Evolutionary conservation across 2,113 vertebrate species (phyloP), one percentile per base, ranked within the genome.

Genomic region (Rhinolophus ferrumequinum): DNA sequence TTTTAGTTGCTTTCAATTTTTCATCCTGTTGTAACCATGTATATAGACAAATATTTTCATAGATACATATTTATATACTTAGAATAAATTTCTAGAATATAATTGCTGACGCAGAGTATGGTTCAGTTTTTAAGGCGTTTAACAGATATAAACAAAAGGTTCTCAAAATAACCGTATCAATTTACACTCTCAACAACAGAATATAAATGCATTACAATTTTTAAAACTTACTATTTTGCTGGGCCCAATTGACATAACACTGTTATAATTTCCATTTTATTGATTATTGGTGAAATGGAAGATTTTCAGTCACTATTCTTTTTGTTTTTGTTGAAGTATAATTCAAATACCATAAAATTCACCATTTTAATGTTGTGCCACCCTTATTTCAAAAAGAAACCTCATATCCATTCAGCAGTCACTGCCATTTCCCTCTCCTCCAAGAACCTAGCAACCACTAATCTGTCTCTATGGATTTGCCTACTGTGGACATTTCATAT

Each of bases 1-100:
- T 88, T 88, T 88, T 58, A 88, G 41, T 77, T 83, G 41, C 69
- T 88, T 92, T 77, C 54, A 76, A 69, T n/a, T 82, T 81, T 90
- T 76, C 30, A 50, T 11, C 35, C 21, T 26, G 69, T 30, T 94
- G 3, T 84, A 79, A 67, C 91, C 41, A 90, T 19, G 21, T 28
- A 67, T 81, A 28, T 54, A 89, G n/a, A 72, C 14, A 93, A 56
- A 44, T 77, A 88, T 30, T 84, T 84, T 84, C 44, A 77, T 8
- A 77, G 13, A 64, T 62, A 41, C 24, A 28, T 89, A 82, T 81
- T 94, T 82, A 92, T 41, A 76, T 24, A 10, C 28, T 54, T 69
- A 76, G n/a, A 90, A 88, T 88, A 94, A 86, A 89, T 70, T 77
- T 26, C 28, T 84, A 84, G 54, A 33, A 70, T 64, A 35, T 56